These are phyloP conservation scores for Bombus breviceps DNA, from an alignment of 1,140 invertebrate species.

Conservation along the genomic window DNA sequence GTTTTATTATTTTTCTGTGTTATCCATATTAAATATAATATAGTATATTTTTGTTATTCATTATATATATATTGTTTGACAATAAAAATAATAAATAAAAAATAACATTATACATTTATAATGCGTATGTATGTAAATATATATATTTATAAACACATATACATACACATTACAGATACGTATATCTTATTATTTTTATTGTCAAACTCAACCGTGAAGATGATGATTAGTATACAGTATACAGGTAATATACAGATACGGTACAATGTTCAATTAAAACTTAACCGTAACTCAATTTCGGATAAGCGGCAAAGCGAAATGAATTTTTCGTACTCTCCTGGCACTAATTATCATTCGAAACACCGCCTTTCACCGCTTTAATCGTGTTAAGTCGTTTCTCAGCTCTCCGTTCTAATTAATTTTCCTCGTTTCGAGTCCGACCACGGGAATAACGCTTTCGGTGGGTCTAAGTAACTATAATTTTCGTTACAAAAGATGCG, in stretches of 20 bases:
- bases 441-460: not conserved
- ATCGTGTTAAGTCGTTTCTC: conserved; percentile 27
- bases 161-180: not conserved
- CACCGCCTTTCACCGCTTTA: not conserved
- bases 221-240: not conserved
- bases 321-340: not conserved
- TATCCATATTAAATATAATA: no score
- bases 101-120: no score
- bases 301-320: conserved; percentile 6
- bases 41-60: no score
- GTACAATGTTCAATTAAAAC: not conserved
- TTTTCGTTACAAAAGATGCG: not conserved
- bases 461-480: conserved; percentile 2
- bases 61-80: no score
- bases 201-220: not conserved
- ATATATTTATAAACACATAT: not conserved
- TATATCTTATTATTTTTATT: not conserved
- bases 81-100: no score
- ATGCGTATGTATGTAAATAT: no score
- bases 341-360: conserved; percentile 19
- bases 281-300: not conserved
- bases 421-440: conserved; percentile 1
- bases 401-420: conserved; percentile 18
- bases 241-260: not conserved
- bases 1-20: no score